These are phyloP conservation scores for Ferrisia virgata DNA, from an alignment of 2,888 invertebrate genomes.

Conservation along the genomic window DNA sequence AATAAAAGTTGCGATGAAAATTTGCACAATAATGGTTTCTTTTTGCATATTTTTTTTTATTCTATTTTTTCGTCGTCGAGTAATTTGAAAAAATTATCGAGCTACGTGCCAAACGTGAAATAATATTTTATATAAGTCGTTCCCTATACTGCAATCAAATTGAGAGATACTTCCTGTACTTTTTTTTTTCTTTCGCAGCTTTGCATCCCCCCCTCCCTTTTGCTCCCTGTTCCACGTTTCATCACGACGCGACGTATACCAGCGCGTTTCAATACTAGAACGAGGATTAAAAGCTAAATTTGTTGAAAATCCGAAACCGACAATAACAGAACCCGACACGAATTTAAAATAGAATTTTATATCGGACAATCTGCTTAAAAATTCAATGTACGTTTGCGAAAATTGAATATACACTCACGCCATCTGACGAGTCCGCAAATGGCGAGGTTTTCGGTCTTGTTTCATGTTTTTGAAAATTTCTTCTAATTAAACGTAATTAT, in stretches of 20 bases:
- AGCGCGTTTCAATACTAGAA: not conserved
- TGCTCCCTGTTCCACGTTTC: not conserved
- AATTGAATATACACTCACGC: conserved; percentile 13
- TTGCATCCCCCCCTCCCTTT: not conserved
- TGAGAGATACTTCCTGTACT: not conserved
- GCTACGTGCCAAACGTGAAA: conserved; percentile 18
- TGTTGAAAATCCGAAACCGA: conserved; percentile 24
- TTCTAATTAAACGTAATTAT: conserved; percentile 26
- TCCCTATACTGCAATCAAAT: not conserved
- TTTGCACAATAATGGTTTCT: conserved; percentile 5
- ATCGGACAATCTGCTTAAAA: conserved; percentile 23
- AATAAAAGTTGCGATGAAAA: not conserved
- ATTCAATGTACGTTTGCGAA: conserved; percentile 12
- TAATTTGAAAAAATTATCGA: conserved; percentile 26
- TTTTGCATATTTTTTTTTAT: conserved; percentile 5
- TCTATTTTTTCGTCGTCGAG: not conserved
- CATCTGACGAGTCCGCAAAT: not conserved
- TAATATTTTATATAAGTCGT: conserved; percentile 6
- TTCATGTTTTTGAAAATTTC: conserved; percentile 7
- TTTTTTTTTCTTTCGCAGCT: not conserved
- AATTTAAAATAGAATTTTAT: conserved; percentile 16
- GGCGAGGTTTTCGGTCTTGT: not conserved
- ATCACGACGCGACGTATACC: not conserved
- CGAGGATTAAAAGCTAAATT: conserved; percentile 31
- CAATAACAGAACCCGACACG: conserved; percentile 24